Base-by-base conservation (phyloP, 2,888 invertebrate genomes). In the Malthinus flaveolus region DNA sequence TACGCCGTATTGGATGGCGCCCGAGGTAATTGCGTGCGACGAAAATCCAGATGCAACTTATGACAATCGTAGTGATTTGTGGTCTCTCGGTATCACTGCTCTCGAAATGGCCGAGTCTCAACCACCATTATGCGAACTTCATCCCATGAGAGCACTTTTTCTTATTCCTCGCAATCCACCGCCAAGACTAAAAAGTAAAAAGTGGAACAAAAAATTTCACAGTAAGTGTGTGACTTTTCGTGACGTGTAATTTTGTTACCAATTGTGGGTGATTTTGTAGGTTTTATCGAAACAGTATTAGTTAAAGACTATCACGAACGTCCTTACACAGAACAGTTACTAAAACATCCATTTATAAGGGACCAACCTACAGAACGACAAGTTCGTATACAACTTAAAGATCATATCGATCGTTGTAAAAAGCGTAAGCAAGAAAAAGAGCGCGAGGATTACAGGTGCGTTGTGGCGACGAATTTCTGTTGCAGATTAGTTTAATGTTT, bases 51-150 rank as follows among this genome's bases (percentile, higher is more conserved):
- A 99, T 78, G 98, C 99, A 59, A 99, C 99, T 12, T 99, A 99
- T 76, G 99, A 99, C 82, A 97, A 97, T 83, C 89, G 94, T 72
- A 93, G 92, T 71, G 94, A 94, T 80, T 84, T 94, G 62, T 93
- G 93, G 93, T 93, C 92, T 46, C 83, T 93, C 67, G 94, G 98
- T 73, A 99, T 99, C 75, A 99, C 98, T 57, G 96, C 98, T 49
- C 85, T 99, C 65, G 99, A 99, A 85, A 99, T 99, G 99, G 98
- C 99, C 57, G 99, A 99, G 83, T 96, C 96, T 73, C 97, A 97
- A 81, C 98, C 98, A 63, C 97, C 99, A 35, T 86, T 99, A 59
- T 99, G 98, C 83, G 98, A 99, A 84, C 87, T 99, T 79, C 99
- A 99, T 84, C 99, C 99, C 15, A 99, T 99, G 99, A 86, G 98